Base-by-base conservation (phyloP, 2,797 vertebrate species). In the Netta rufina region DNA sequence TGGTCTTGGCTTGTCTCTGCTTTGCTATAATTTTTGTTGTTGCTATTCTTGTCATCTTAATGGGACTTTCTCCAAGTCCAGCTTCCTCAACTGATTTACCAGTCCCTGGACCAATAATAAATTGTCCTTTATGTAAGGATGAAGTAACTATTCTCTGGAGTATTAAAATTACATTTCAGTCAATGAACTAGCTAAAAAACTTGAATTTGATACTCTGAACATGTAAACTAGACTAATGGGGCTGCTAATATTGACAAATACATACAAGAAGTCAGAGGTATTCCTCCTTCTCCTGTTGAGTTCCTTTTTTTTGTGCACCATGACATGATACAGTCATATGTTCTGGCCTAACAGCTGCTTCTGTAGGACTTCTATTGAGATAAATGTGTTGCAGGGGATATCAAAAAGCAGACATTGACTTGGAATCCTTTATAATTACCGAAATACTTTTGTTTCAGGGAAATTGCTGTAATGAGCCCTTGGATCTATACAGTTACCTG, bases 401-500 rank as follows among this genome's bases (percentile, higher is more conserved):
- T 21, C 33, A 47, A 17, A 67, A 20, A 4, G 7, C n/a, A 41
- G 43, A 3, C 15, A 7, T 49, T 25, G 30, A 0, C 21, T 25
- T 32, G 49, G 49, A 36, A 7, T 22, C 15, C 12, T 72, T 16
- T 82, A 39, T 57, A 30, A 28, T 75, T 16, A n/a, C 28, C 57
- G 60, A 89, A 57, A 18, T 6, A 1, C 25, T 69, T 69, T 61
- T 30, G 4, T 93, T 97, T 66, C 95, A 99, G 99, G 98, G 98
- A 1, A 96, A 97, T 73, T 98, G 95, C 85, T 99, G 98, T 95
- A 96, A 97, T 0, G 99, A 99, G 60, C 99, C 99, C 53, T 93
- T 99, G 97, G 99, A 99, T 71, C 94, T 99, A 76, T 99, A 98
- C 94, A 98, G 98, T 78, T 99, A 99, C 95, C 98, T 99, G 96